phyloP scores from a whole-genome alignment of 2,797 vertebrate genomes.

The Clarias fuscus region DNA sequence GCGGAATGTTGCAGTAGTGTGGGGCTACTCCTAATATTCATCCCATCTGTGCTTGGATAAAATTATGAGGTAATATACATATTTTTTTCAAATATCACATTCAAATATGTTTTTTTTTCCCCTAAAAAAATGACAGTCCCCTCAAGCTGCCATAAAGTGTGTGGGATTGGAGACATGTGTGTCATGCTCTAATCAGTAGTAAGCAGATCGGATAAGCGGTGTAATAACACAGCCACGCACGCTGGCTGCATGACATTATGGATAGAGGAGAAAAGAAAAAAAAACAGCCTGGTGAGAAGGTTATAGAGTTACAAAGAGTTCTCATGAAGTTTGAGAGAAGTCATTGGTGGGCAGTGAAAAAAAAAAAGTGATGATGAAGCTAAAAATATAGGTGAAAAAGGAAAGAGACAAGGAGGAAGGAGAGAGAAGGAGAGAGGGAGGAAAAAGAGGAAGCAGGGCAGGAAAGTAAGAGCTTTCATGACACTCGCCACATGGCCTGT shows the following conservation, averaged over 20 bases:
- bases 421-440: not conserved
- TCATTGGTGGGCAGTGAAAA: slow-evolving; percentile 50
- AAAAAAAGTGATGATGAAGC: slow-evolving; percentile 55
- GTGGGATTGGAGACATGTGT: slow-evolving; percentile 5
- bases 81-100: not conserved
- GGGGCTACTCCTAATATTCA: not conserved
- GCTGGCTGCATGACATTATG: slow-evolving; percentile 24
- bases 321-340: slow-evolving; percentile 35
- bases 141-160: slow-evolving; percentile 9
- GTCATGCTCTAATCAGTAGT: slow-evolving; percentile 27
- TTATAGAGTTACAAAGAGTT: slow-evolving; percentile 44
- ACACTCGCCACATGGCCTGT: slow-evolving; percentile 72
- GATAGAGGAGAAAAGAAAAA: slow-evolving; percentile 40
- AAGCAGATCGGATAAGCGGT: slow-evolving; percentile 43
- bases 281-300: slow-evolving; percentile 40
- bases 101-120: not conserved
- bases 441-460: slow-evolving; percentile 6
- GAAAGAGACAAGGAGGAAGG: slow-evolving; percentile 6
- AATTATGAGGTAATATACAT: not conserved
- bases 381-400: slow-evolving; percentile 49
- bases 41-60: not conserved
- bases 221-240: slow-evolving; percentile 32
- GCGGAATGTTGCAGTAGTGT: not conserved
- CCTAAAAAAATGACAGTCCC: not conserved
- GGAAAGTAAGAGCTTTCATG: slow-evolving; percentile 54